A percentile compares a stretch with the other conserved stretches of the same genome.
These are phyloP conservation scores for Macaca nemestrina DNA, from an alignment of 2,113 vertebrate genomes.

Conservation along the genomic window DNA sequence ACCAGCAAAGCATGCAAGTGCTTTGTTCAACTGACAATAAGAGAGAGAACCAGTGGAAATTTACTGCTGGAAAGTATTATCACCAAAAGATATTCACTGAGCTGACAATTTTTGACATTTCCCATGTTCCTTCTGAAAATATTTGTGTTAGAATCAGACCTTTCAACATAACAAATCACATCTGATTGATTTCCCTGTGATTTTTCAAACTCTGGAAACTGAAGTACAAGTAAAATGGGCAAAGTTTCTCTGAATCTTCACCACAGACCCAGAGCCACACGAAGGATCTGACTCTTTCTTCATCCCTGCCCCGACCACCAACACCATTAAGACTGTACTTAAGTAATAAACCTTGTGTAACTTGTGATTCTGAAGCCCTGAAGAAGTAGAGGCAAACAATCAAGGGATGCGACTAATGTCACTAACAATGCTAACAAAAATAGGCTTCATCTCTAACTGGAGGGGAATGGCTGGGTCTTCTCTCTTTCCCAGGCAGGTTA, in stretches of 20 bases:
- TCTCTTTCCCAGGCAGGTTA: not conserved
- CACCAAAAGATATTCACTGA: constrained; percentile 40
- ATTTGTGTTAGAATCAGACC: constrained; percentile 59
- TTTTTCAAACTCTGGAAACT: constrained; percentile 10
- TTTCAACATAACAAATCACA: constrained; percentile 52
- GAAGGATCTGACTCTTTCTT: not conserved
- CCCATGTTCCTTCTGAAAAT: constrained; percentile 68
- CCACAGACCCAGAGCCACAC: not conserved
- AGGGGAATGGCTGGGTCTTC: not conserved
- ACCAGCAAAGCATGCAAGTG: constrained; percentile 64
- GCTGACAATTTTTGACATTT: constrained; percentile 67
- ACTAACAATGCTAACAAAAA: not conserved
- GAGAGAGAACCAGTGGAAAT: constrained; percentile 32
- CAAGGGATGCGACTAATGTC: not conserved
- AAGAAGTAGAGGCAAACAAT: not conserved
- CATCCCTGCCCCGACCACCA: not conserved
- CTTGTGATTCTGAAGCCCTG: not conserved
- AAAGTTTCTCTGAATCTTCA: not conserved
- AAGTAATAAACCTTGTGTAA: not conserved
- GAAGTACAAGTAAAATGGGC: not conserved
- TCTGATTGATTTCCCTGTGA: constrained; percentile 41
- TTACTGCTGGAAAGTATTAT: constrained; percentile 56
- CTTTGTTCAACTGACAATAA: constrained; percentile 59
- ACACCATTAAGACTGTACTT: not conserved
- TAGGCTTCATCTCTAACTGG: not conserved